Evolutionary conservation across 2,113 vertebrate genomes (phyloP).

Genomic region (Hippocampus abdominalis): DNA sequence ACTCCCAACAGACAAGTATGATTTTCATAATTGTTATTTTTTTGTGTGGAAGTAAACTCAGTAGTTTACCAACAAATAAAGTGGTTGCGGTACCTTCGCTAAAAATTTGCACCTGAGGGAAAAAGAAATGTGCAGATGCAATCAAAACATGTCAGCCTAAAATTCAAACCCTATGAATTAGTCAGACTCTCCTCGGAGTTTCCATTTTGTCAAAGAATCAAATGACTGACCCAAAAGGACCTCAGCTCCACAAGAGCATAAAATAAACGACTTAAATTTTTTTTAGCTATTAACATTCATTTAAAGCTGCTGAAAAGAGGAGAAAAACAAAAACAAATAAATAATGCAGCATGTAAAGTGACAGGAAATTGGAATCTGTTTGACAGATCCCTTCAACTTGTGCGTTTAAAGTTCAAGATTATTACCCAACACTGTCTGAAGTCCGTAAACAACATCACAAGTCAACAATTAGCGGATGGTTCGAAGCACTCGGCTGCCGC

Average conservation of each 20-base stretch:
- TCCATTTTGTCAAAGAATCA: neutral
- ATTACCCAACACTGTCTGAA: neutral
- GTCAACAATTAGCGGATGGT: neutral
- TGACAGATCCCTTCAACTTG: neutral
- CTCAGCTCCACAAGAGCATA: neutral
- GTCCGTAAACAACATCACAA: neutral
- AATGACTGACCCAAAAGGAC: neutral
- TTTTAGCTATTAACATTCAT: neutral
- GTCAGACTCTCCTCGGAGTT: neutral
- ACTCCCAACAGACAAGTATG: neutral
- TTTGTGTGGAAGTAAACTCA: neutral
- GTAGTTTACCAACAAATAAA: slow-evolving; percentile 1
- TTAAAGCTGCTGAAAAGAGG: slow-evolving; percentile 21
- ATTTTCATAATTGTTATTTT: no score
- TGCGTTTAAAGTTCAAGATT: slow-evolving; percentile 2
- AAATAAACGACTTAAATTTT: neutral
- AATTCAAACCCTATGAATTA: neutral
- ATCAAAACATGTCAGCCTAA: neutral
- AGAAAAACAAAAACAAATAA: slow-evolving; percentile 29
- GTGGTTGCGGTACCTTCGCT: neutral
- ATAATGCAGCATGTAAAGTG: slow-evolving; percentile 11
- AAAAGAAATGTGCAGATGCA: neutral
- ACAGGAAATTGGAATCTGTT: slow-evolving; percentile 11
- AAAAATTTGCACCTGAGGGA: neutral
- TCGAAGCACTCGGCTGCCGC: neutral